Base-by-base conservation (phyloP, 2,113 vertebrate species). In the Microtus oregoni region DNA sequence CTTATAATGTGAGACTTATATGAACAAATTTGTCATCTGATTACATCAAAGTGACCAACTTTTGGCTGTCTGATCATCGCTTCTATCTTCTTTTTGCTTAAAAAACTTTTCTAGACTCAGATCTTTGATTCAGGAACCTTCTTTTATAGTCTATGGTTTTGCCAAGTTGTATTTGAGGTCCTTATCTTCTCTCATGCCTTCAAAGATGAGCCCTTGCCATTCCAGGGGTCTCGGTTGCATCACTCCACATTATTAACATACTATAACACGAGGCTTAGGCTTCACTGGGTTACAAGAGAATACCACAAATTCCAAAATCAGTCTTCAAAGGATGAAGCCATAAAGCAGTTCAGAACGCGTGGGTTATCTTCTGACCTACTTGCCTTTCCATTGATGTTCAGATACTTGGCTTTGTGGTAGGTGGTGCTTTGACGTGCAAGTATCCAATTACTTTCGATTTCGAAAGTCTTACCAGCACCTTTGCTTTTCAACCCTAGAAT, bases 361-460 rank as follows among this genome's bases (percentile, higher is more conserved):
- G 89, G 98, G 98, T 97, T 98, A 97, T 97, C 97, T 98, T 97
- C 95, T 98, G 98, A 98, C 98, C 98, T 97, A 94, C 79, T 97
- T 98, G 97, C 81, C 92, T 98, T 95, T 92, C 94, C 96, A 98
- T 96, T 99, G 98, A 98, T 98, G 98, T 98, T 97, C 97, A 97
- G 98, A 96, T 97, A 95, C 92, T 94, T 94, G 94, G 95, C 95
- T 98, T 98, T 98, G 44, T 97, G 92, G 76, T 73, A 52, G 93
- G 85, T 89, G 77, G 95, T 92, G 93, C 98, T 98, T 98, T 98
- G 97, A 98, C 98, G 96, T 94, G 92, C 94, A 96, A 97, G 97
- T 90, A 97, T 96, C 98, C 98, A 98, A 98, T 99, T 98, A 98
- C 98, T 97, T 98, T 97, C 97, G 96, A 97, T 98, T 98, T 98